These are phyloP conservation scores for Astreopora myriophthalma DNA, from an alignment of 64 coral and sea anemone genomes.

Conservation along the genomic window DNA sequence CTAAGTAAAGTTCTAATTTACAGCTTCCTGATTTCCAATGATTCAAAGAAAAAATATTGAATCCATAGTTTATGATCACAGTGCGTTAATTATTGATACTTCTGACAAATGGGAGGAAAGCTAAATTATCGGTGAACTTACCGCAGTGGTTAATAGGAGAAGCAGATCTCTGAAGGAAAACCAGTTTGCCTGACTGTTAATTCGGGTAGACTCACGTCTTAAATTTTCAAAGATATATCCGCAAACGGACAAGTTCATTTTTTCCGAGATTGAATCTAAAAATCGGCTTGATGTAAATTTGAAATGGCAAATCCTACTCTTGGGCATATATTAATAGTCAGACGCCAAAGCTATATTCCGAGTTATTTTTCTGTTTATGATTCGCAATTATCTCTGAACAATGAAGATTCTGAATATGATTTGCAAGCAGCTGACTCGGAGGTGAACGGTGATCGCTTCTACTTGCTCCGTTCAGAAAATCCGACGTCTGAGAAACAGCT, in stretches of 20 bases:
- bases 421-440: slow-evolving; percentile 14
- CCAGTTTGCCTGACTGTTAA: background rate
- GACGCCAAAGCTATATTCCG: slow-evolving; percentile 59
- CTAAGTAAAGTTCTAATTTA: background rate
- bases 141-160: slow-evolving; percentile 9
- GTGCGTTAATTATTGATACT: slow-evolving; percentile 3
- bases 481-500: background rate
- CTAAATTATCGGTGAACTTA: background rate
- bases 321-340: slow-evolving; percentile 32
- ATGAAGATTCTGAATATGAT: slow-evolving; percentile 29
- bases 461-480: background rate
- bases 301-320: background rate
- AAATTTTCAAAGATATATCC: background rate
- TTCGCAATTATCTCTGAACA: slow-evolving; percentile 40
- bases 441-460: background rate
- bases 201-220: background rate
- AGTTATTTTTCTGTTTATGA: slow-evolving; percentile 53
- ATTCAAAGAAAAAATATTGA: background rate
- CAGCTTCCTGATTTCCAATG: background rate
- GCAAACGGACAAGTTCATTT: background rate
- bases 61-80: background rate
- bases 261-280: background rate
- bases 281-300: background rate
- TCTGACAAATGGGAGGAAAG: background rate
- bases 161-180: background rate